These are phyloP conservation scores for Hyperoplus immaculatus DNA, from an alignment of 2,797 vertebrate genomes.

Conservation along the genomic window DNA sequence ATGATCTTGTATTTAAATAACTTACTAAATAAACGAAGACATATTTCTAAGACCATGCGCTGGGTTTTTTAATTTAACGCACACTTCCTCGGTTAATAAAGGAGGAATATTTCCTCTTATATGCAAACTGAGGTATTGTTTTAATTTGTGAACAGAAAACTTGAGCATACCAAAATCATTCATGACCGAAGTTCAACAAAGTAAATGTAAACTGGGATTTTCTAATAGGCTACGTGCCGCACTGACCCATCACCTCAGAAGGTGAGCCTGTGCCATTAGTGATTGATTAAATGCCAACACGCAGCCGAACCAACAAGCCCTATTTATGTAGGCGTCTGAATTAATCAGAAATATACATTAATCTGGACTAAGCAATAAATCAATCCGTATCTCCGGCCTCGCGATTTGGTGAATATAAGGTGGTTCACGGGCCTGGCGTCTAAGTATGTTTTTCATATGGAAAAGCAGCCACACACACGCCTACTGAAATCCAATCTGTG, in stretches of 20 bases:
- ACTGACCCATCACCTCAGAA: slow-evolving; percentile 64
- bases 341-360: slow-evolving; percentile 42
- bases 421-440: slow-evolving; percentile 55
- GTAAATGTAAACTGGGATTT: slow-evolving; percentile 19
- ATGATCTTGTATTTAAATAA: slow-evolving; percentile 28
- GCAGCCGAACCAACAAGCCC: slow-evolving; percentile 16
- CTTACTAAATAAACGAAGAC: neutral
- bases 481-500: slow-evolving; percentile 54
- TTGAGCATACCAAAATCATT: neutral
- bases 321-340: slow-evolving; percentile 23
- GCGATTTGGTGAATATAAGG: slow-evolving; percentile 37
- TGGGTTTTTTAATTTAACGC: slow-evolving; percentile 30
- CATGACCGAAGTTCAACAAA: neutral
- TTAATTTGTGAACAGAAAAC: slow-evolving; percentile 10
- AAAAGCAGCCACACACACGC: slow-evolving; percentile 66
- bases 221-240: slow-evolving; percentile 26
- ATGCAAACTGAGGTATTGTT: slow-evolving; percentile 8
- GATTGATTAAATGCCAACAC: slow-evolving; percentile 61
- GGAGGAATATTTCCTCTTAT: neutral
- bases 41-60: slow-evolving; percentile 21
- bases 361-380: slow-evolving; percentile 32
- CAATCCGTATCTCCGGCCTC: slow-evolving; percentile 52
- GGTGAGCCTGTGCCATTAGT: slow-evolving; percentile 46
- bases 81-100: slow-evolving; percentile 26
- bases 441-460: slow-evolving; percentile 44